Base-by-base conservation (phyloP, 2,888 invertebrate genomes). In the Campoplex nolae region DNA sequence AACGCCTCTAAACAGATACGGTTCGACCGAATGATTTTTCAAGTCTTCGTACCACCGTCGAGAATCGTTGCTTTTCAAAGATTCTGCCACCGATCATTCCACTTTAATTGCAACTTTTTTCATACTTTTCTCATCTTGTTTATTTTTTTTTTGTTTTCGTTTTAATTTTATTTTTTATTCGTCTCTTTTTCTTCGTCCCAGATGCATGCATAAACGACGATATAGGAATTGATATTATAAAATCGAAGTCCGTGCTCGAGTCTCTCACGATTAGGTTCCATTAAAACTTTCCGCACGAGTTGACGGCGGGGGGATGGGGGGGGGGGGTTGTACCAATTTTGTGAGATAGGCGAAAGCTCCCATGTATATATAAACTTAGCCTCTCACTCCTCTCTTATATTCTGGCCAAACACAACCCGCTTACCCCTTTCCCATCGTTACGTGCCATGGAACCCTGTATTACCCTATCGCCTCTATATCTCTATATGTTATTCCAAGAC, bases 261-360 rank as follows among this genome's bases (percentile, higher is more conserved):
- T 79, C 83, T 75, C 86, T 54, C 75, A 67, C 86, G 86, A 86
- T 86, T 86, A 86, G 79, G 75, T 76, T 86, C 86, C 89, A 89
- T 89, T 89, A 89, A 89, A 89, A 89, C 88, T 88, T 87, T 87
- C 88, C 84, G 89, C 88, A 84, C 87, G 89, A 88, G 89, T 87
- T 79, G 86, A 51, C 54, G 78, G 45, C 23, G 23, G 23, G 23
- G 23, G 23, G 0, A 23, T 0, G 23, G 23, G 23, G 23, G 23
- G 23, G 23, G 0, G 68, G 77, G 58, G 45, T 75, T 65, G 81
- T 51, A 73, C 84, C 85, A 85, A 85, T 85, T 85, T 82, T 70
- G 82, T 42, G 67, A 85, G 82, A 79, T 86, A 76, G 83, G 77
- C 81, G 48, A 74, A 81, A 73, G 51, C 67, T 56, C 65, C 23